Evolutionary conservation across 2,113 vertebrate genomes (phyloP), one percentile per base, ranked within the genome.

Genomic region (Prunella fulvescens): DNA sequence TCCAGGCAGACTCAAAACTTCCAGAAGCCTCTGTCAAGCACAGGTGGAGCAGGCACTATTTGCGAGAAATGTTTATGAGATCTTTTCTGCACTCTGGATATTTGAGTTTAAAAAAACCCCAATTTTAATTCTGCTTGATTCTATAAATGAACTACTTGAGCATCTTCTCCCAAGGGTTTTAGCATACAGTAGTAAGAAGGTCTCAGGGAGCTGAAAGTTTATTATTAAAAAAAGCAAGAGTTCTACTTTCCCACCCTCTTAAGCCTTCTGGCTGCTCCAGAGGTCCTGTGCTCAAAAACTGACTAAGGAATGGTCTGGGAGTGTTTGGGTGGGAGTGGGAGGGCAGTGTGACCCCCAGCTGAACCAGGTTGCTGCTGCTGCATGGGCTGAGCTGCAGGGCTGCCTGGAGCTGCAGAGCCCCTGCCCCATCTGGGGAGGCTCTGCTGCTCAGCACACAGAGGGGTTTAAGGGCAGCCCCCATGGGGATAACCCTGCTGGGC

Each of bases 401-500:
- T 35, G n/a, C n/a, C 57, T 3, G 24, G 1, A 18, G 44, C 39
- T 60, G 13, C 37, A 65, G 31, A 35, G 11, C 62, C 19, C 24
- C 74, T 44, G 58, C 15, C 25, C 51, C 33, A 17, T 0, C 14
- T 14, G 2, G 56, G 53, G 24, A 22, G 8, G 11, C 6, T 4
- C 5, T 19, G 14, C 37, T 47, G 48, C 2, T 35, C 39, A 23
- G 14, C 9, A 10, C 40, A 12, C 11, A 1, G 0, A 9, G 37
- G 28, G 10, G 3, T 48, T 17, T 19, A 19, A 26, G 64, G 54
- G 56, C 73, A 79, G n/a, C 48, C 40, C 70, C 42, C 57, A 10
- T 0, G 11, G 11, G 2, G 11, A 16, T 2, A 4, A 9, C 40
- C 47, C 64, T 70, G 39, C n/a, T 35, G 56, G 28, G 22, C 0